phyloP scores from a whole-genome alignment of 2,888 invertebrate genomes.

The Odontothrips loti region DNA sequence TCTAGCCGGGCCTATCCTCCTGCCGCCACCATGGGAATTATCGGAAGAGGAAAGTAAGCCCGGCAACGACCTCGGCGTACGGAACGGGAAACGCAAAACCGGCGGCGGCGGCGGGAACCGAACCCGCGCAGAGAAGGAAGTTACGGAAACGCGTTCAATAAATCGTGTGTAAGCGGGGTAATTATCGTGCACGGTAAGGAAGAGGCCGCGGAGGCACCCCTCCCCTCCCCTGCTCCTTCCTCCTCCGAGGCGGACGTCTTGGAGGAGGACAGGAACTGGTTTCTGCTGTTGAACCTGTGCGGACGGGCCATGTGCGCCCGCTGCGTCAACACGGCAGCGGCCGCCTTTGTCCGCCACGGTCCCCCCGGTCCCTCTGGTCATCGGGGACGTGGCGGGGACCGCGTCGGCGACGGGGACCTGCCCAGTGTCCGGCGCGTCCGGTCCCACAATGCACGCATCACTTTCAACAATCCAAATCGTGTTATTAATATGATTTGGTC shows the following conservation, averaged over 20 bases:
- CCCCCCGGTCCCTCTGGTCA: background rate
- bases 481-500: slow-evolving; percentile 22
- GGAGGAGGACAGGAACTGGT: background rate
- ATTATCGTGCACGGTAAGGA: background rate
- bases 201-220: background rate
- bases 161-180: slow-evolving; percentile 20
- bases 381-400: too few relatives aligned
- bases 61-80: too few relatives aligned
- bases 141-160: background rate
- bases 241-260: background rate
- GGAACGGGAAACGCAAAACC: too few relatives aligned
- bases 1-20: too few relatives aligned
- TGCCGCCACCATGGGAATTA: too few relatives aligned
- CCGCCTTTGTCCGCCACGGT: background rate
- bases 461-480: slow-evolving; percentile 13
- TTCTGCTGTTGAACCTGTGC: background rate
- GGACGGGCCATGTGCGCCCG: background rate
- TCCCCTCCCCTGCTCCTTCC: background rate
- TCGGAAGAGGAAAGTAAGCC: too few relatives aligned
- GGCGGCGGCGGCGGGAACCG: background rate
- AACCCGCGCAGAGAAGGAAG: background rate
- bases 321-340: background rate
- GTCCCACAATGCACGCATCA: slow-evolving; percentile 11
- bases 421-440: background rate
- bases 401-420: too few relatives aligned